phyloP scores from a whole-genome alignment of 2,797 vertebrate genomes.

The Tenualosa ilisha region DNA sequence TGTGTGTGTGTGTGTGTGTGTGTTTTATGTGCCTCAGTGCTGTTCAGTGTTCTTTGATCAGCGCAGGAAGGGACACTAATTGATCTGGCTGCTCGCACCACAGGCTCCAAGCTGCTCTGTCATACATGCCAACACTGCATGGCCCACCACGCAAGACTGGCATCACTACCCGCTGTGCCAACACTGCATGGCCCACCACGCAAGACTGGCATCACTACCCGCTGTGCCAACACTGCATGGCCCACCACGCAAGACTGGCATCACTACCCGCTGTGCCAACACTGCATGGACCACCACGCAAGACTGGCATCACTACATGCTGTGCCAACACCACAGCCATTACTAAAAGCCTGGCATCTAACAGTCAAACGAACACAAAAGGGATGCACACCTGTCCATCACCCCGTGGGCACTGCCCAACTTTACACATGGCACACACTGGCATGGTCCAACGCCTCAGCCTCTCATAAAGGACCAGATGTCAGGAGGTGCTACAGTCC shows the following conservation, averaged over 20 bases:
- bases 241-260: too few relatives aligned
- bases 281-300: too few relatives aligned
- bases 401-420: too few relatives aligned
- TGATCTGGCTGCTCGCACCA: conserved; percentile 37
- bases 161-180: neutral
- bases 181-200: neutral
- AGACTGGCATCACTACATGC: too few relatives aligned
- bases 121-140: conserved; percentile 5
- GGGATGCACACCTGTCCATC: too few relatives aligned
- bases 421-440: too few relatives aligned
- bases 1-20: neutral
- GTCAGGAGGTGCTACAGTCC: too few relatives aligned
- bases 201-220: neutral
- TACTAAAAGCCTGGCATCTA: neutral
- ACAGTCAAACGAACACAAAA: too few relatives aligned
- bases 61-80: conserved; percentile 40
- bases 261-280: too few relatives aligned
- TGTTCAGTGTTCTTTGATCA: conserved; percentile 40
- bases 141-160: neutral
- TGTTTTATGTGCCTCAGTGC: neutral
- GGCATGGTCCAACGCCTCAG: too few relatives aligned
- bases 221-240: neutral
- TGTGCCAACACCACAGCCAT: neutral
- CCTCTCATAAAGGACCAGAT: too few relatives aligned
- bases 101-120: conserved; percentile 42